Evolutionary conservation across 2,888 invertebrate species (phyloP).

Genomic region (Corbicula japonica): DNA sequence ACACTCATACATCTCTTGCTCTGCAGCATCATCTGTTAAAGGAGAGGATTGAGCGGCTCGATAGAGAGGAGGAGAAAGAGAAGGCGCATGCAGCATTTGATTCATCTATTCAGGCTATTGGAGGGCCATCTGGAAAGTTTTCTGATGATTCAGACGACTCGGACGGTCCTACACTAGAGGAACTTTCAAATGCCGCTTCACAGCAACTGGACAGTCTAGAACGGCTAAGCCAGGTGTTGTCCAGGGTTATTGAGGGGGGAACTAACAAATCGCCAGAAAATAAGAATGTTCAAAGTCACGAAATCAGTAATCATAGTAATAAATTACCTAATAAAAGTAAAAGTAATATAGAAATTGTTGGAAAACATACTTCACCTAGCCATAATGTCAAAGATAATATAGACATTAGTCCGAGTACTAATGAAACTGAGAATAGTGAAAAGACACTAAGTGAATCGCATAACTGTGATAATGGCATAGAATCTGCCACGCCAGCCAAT

Average conservation of each 20-base stretch:
- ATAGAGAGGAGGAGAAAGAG: conserved; percentile 50
- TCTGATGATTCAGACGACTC: conserved; percentile 33
- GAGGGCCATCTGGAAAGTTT: conserved; percentile 29
- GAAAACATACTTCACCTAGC: too few species aligned
- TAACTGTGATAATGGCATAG: conserved; percentile 65
- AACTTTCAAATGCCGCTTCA: conserved; percentile 31
- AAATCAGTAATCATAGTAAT: conserved; percentile 22
- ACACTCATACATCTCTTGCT: conserved; percentile 44
- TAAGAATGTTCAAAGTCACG: conserved; percentile 32
- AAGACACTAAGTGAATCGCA: conserved; percentile 40
- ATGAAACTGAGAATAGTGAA: conserved; percentile 22
- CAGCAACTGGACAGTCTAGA: conserved; percentile 59
- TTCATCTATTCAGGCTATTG: conserved; percentile 52
- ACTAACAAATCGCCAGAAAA: conserved; percentile 15
- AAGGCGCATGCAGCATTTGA: conserved; percentile 66
- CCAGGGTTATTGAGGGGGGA: conserved; percentile 71
- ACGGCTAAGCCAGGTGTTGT: conserved; percentile 68
- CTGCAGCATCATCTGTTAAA: conserved; percentile 60
- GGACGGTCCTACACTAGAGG: conserved; percentile 41
- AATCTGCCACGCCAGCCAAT: conserved; percentile 58
- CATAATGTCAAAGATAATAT: conserved; percentile 33
- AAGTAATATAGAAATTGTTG: too few species aligned
- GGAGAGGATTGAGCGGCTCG: conserved; percentile 59
- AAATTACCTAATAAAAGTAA: conserved; percentile 17
- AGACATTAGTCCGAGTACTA: conserved; percentile 17